These are phyloP conservation scores for Cephus nigrinus DNA, from an alignment of 2,888 invertebrate species.

Conservation along the genomic window DNA sequence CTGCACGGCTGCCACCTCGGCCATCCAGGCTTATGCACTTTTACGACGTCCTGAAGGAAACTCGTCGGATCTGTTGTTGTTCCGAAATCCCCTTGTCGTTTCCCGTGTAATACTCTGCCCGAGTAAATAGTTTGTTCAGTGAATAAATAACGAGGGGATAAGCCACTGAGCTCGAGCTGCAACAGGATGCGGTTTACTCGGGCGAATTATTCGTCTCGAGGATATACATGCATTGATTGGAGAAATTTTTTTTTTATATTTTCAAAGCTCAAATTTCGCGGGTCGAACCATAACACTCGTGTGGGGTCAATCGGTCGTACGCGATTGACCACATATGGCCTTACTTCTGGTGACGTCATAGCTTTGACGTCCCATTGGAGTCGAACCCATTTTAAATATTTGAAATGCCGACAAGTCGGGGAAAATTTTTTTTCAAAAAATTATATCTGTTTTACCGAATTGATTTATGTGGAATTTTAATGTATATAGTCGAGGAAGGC, in stretches of 20 bases:
- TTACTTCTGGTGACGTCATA: constrained; percentile 33
- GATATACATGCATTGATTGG: neutral
- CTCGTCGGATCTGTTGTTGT: neutral
- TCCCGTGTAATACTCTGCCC: too few species aligned
- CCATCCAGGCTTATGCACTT: neutral
- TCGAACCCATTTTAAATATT: neutral
- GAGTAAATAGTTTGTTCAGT: neutral
- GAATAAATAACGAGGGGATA: neutral
- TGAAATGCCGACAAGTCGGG: neutral
- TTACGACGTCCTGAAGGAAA: neutral
- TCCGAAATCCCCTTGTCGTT: neutral
- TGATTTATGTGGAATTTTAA: neutral
- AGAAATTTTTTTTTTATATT: constrained; percentile 3
- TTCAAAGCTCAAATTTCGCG: neutral
- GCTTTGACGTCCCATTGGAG: constrained; percentile 2
- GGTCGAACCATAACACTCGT: neutral
- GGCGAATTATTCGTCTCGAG: neutral
- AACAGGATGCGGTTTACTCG: neutral
- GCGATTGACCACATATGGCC: constrained; percentile 28
- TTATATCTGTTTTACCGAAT: neutral
- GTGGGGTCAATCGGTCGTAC: neutral
- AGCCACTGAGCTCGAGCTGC: neutral
- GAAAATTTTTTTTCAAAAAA: neutral
- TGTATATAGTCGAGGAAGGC: too few species aligned
- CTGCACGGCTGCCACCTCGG: neutral